Evolutionary conservation across 2,113 vertebrate genomes (phyloP).

Genomic region (Daubentonia madagascariensis): DNA sequence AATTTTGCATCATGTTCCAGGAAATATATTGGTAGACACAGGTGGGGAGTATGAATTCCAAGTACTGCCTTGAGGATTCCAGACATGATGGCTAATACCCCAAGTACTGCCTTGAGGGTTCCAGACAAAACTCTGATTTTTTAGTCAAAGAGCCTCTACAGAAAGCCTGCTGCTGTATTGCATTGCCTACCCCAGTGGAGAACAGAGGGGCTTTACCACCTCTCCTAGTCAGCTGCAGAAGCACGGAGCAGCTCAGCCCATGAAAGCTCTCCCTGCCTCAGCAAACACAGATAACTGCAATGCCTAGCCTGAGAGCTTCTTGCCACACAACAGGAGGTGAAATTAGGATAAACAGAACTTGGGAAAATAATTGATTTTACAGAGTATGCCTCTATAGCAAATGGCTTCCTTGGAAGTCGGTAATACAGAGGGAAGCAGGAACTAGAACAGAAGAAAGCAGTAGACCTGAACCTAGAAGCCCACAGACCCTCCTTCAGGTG

Average conservation of each 20-base stretch:
- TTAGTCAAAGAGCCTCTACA: slow-evolving; percentile 64
- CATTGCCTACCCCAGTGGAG: background rate
- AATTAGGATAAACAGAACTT: background rate
- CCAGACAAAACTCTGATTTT: slow-evolving; percentile 70
- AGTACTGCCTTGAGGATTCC: slow-evolving; percentile 69
- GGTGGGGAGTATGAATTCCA: slow-evolving; percentile 69
- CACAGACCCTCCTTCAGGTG: background rate
- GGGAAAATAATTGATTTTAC: slow-evolving; percentile 24
- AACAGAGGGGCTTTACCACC: background rate
- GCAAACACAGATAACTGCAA: background rate
- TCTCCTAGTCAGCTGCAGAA: slow-evolving; percentile 51
- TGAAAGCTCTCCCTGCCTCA: background rate
- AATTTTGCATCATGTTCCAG: slow-evolving; percentile 70
- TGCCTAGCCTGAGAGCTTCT: background rate
- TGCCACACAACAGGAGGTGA: slow-evolving; percentile 10
- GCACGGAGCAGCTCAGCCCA: background rate
- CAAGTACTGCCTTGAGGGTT: slow-evolving; percentile 62
- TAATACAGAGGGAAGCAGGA: background rate
- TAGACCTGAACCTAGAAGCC: no score
- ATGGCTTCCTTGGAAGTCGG: background rate
- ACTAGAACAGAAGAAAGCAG: background rate
- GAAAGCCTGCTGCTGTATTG: slow-evolving; percentile 57
- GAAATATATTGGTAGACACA: slow-evolving; percentile 72
- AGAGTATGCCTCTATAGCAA: background rate
- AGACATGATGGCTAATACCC: slow-evolving; percentile 50